phyloP scores from a whole-genome alignment of 2,113 vertebrate genomes.

The Phrynosoma platyrhinos region DNA sequence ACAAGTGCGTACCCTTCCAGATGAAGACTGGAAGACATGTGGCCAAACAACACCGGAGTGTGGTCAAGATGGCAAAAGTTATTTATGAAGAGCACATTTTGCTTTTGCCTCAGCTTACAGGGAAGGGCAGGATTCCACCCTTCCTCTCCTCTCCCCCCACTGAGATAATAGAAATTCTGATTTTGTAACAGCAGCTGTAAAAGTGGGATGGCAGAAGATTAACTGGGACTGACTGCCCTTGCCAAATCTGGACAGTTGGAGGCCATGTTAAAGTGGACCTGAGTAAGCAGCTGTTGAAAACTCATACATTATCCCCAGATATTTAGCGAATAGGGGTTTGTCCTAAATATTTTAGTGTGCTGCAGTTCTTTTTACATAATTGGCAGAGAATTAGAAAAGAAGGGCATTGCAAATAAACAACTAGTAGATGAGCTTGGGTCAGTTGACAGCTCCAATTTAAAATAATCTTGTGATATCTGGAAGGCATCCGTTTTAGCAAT shows the following conservation, averaged over 20 bases:
- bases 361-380: neutral
- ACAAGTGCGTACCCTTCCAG: slow-evolving; percentile 17
- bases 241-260: no score
- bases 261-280: no score
- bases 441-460: slow-evolving; percentile 27
- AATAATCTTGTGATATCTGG: slow-evolving; percentile 19
- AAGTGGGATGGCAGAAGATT: no score
- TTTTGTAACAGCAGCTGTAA: no score
- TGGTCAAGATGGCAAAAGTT: no score
- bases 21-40: neutral
- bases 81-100: no score
- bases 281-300: neutral
- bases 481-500: slow-evolving; percentile 20
- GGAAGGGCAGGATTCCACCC: no score
- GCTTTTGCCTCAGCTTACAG: no score
- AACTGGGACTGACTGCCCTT: no score
- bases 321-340: neutral
- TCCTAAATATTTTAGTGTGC: neutral
- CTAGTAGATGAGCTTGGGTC: neutral
- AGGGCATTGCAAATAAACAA: neutral
- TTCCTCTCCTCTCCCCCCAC: no score
- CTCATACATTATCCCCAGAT: neutral
- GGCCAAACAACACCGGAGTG: neutral
- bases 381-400: neutral
- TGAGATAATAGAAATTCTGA: no score